Evolutionary conservation across 35 echinoderm and acorn worm genomes (phyloP).

Genomic region (Holothuria glaberrima): DNA sequence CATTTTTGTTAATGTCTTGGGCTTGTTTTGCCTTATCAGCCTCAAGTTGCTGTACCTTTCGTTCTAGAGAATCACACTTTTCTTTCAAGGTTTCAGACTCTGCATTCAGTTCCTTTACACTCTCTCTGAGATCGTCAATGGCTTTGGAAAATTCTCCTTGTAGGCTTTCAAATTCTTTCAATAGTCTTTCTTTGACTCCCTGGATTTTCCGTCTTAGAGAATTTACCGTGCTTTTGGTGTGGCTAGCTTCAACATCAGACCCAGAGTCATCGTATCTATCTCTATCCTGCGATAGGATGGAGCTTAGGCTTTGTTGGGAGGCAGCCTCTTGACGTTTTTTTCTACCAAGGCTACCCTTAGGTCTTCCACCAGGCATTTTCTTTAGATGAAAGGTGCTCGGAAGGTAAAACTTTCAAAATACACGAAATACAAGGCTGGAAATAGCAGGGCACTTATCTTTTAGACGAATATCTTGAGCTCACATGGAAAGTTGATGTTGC

Average conservation of each 20-base stretch:
- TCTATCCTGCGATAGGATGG: constrained; percentile 12
- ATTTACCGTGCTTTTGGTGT: background rate
- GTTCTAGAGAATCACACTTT: too few species aligned
- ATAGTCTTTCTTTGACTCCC: background rate
- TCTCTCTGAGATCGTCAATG: constrained; percentile 17
- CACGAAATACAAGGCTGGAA: too few species aligned
- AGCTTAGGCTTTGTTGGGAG: background rate
- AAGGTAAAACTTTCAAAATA: too few species aligned
- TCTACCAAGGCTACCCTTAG: background rate
- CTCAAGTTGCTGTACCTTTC: constrained; percentile 15
- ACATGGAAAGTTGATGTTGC: too few species aligned
- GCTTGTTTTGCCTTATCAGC: background rate
- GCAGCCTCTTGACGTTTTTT: background rate
- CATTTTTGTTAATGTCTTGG: constrained; percentile 14
- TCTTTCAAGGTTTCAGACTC: background rate
- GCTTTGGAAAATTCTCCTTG: constrained; percentile 26
- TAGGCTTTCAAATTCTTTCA: too few species aligned
- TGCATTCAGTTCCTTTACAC: background rate
- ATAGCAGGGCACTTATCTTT: too few species aligned
- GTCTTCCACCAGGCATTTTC: background rate
- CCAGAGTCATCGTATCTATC: background rate
- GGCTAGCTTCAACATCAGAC: constrained; percentile 1
- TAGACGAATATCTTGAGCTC: too few species aligned
- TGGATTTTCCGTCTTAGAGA: background rate
- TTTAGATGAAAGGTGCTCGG: too few species aligned